Evolutionary conservation across 2,888 invertebrate species (phyloP).

Genomic region (Bruchidius siliquastri): DNA sequence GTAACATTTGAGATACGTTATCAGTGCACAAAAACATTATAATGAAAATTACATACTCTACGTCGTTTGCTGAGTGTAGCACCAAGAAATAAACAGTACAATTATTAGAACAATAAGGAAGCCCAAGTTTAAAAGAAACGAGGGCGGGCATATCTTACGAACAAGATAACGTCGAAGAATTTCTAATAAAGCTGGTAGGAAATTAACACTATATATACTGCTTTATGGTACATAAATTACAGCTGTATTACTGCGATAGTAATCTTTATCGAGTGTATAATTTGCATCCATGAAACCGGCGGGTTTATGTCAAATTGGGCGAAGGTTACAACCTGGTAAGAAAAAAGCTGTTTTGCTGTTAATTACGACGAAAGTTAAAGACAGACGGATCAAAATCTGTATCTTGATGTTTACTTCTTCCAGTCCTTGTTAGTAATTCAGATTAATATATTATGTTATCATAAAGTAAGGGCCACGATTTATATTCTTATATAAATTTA

Average conservation of each 20-base stretch:
- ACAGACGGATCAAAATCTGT: not conserved
- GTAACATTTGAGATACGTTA: no score
- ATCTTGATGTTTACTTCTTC: no score
- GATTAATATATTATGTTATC: no score
- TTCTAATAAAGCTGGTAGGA: not conserved
- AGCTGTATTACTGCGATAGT: not conserved
- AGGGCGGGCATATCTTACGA: not conserved
- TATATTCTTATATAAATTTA: no score
- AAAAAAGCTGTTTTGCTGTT: not conserved
- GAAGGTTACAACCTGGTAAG: not conserved
- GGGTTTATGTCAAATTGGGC: not conserved
- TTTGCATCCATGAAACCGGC: not conserved
- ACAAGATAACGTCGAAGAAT: not conserved
- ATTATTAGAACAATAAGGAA: not conserved
- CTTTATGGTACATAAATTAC: slow-evolving; percentile 4
- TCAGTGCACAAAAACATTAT: no score
- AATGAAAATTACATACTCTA: no score
- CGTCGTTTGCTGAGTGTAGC: no score
- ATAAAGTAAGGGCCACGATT: no score
- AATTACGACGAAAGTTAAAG: not conserved
- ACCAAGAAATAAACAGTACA: not conserved
- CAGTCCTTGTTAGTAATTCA: no score
- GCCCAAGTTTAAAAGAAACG: not conserved
- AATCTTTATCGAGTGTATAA: slow-evolving; percentile 1
- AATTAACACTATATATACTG: slow-evolving; percentile 1